phyloP scores from a whole-genome alignment of 1,140 invertebrate genomes.

The Ceratina australensis region DNA sequence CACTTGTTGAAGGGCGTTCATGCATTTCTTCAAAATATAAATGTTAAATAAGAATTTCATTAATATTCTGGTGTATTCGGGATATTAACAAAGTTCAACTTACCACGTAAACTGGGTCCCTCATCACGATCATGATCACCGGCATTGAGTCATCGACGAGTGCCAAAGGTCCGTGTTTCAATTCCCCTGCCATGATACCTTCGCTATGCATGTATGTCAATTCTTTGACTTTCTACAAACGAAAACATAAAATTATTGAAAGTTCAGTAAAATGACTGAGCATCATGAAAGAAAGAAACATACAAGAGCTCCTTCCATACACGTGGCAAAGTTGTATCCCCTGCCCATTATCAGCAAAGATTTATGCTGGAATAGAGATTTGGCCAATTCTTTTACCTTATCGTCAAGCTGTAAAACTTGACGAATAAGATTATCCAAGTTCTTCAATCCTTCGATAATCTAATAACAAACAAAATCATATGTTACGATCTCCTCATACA shows the following conservation, averaged over 20 bases:
- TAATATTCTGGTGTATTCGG: too few relatives aligned
- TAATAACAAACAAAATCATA: slow-evolving; percentile 68
- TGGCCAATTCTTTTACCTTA: slow-evolving; percentile 92
- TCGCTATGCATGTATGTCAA: slow-evolving; percentile 99
- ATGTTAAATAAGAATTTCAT: neutral
- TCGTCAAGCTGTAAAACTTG: slow-evolving; percentile 93
- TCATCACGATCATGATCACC: slow-evolving; percentile 98
- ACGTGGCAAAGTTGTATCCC: slow-evolving; percentile 99
- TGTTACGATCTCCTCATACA: neutral
- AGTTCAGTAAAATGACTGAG: neutral
- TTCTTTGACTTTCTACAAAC: slow-evolving; percentile 96
- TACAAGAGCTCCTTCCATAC: slow-evolving; percentile 98
- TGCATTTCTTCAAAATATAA: slow-evolving; percentile 88
- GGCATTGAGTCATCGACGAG: slow-evolving; percentile 98
- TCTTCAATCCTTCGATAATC: slow-evolving; percentile 95
- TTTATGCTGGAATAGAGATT: slow-evolving; percentile 95
- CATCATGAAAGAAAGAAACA: slow-evolving; percentile 62
- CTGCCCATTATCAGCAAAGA: slow-evolving; percentile 99
- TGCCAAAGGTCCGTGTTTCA: slow-evolving; percentile 99
- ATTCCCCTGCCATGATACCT: slow-evolving; percentile 98
- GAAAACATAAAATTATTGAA: neutral
- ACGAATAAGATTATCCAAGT: slow-evolving; percentile 90
- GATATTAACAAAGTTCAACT: slow-evolving; percentile 54
- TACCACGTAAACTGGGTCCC: slow-evolving; percentile 96
- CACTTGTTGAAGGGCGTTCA: slow-evolving; percentile 98